Base-by-base conservation (phyloP, 2,113 vertebrate species). In the Nesogale talazaci region DNA sequence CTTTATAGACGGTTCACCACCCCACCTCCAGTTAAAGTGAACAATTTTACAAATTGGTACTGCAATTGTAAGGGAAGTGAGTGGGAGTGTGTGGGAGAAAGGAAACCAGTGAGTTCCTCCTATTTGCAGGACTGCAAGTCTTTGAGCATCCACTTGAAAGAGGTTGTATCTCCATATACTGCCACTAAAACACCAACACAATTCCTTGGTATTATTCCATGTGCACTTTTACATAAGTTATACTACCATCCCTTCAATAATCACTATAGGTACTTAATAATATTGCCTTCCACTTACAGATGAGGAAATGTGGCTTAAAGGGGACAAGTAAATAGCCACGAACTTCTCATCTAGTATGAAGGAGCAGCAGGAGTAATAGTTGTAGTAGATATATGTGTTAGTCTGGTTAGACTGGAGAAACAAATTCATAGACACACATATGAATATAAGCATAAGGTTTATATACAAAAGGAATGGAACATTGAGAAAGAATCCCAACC, bases 271-370 rank as follows among this genome's bases (percentile, higher is more conserved):
- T 77, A 85, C 12, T 27, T 40, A 82, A 29, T 90, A 74, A 16
- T 88, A 86, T 20, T 82, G 7, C 81, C 75, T 93, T 70, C 3
- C 83, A 83, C 72, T 63, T 83, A 23, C 38, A 78, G 27, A 29
- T 42, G 12, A 75, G 14, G 31, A 88, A 84, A 88, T n/a, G 0
- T 16, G 27, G n/a, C 29, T 52, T 92, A 82, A 90, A 75, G 63
- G n/a, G 23, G 11, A 81, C 59, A 78, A 92, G 78, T 91, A 78
- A 29, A 46, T 86, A 65, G 10, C 25, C 31, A 14, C 85, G 0
- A 86, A 86, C 36, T 81, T 40, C 34, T 89, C 34, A 93, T 16
- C 40, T 83, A 69, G 20, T 76, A 34, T 88, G 22, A 70, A 75
- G 46, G 46, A 52, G 29, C 29, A 80, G 31, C n/a, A 70, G 16